Evolutionary conservation across 1,140 invertebrate species (phyloP), one percentile per base, ranked within the genome.

Genomic region (Drosophila gunungcola): DNA sequence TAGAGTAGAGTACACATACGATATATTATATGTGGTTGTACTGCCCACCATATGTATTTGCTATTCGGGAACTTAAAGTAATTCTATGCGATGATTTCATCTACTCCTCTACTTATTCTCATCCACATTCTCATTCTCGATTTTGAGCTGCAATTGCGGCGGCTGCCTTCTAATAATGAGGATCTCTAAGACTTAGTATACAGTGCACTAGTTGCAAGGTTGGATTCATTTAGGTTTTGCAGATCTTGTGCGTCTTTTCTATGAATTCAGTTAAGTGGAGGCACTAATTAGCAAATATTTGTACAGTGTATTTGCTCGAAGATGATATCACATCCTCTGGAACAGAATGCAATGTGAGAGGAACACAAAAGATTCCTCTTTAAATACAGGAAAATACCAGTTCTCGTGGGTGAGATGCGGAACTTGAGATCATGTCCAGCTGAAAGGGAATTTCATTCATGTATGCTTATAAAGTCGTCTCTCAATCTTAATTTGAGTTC

Each of bases 1-100:
- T 82, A 69, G 51, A 54, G 51, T 80, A 52, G 45, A 62, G 53
- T 63, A 51, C 7, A 29, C 27, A 5, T 21, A 21, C 16, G 16
- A 21, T 21, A 21, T 60, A 46, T 82, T 21, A 21, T 60, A 46
- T 82, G 36, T 65, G 42, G 54, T 45, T 78, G 68, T 43, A 56
- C 55, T 51, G 57, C 48, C 74, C 60, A 68, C 49, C 67, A 49
- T 78, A 36, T 68, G 39, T 57, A 46, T n/a, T 63, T 34, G 45
- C 49, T 80, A 77, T 78, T 68, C 46, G 72, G 64, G 65, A 84
- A 89, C 80, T 68, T 73, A 77, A 84, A 88, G 77, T 80, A 78
- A 89, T 89, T 89, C 73, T 67, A 78, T 78, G 58, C 80, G 84
- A 89, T 89, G 84, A 89, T 89, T 89, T 89, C 84, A 89, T 89